Percentiles rank a stretch among this genome's conserved stretches.
Evolutionary conservation across 2,888 invertebrate species (phyloP).

Genomic region (Chrysopilus asiliformis): DNA sequence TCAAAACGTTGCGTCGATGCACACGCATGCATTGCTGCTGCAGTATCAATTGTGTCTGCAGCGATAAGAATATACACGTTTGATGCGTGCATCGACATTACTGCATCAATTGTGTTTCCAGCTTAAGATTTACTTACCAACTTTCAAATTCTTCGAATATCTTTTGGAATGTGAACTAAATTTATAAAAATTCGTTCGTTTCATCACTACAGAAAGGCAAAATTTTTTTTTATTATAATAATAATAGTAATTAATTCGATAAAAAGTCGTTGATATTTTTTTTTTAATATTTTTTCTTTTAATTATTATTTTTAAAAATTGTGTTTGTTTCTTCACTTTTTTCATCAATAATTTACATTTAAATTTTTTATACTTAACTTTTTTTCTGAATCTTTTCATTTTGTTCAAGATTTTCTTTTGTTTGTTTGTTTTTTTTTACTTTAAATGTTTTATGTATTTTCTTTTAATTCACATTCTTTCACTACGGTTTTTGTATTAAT

Average conservation of each 20-base stretch:
- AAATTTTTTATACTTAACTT: conserved; percentile 3
- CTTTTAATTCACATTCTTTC: conserved; percentile 1
- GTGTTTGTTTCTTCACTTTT: conserved; percentile 4
- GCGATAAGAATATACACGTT: too few species aligned
- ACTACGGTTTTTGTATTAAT: too few species aligned
- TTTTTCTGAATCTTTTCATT: too few species aligned
- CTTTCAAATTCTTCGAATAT: too few species aligned
- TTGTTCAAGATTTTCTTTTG: background rate
- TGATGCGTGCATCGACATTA: too few species aligned
- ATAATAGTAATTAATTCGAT: conserved; percentile 6
- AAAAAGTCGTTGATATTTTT: conserved; percentile 6
- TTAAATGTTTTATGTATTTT: conserved; percentile 1
- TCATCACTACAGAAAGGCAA: background rate
- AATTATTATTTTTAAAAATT: conserved; percentile 2
- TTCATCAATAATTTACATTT: conserved; percentile 7
- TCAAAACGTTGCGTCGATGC: too few species aligned
- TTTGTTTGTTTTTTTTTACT: conserved; percentile 1
- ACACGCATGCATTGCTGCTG: too few species aligned
- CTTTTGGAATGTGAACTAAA: too few species aligned
- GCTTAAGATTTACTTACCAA: too few species aligned
- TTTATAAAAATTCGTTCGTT: too few species aligned
- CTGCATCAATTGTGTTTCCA: too few species aligned
- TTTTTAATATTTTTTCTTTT: conserved; percentile 4
- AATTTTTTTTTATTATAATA: conserved; percentile 7
- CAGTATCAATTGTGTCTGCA: too few species aligned